A percentile compares a stretch with the other conserved stretches of the same genome.
Evolutionary conservation across 1,140 invertebrate species (phyloP).

Genomic region (Colletes latitarsis): DNA sequence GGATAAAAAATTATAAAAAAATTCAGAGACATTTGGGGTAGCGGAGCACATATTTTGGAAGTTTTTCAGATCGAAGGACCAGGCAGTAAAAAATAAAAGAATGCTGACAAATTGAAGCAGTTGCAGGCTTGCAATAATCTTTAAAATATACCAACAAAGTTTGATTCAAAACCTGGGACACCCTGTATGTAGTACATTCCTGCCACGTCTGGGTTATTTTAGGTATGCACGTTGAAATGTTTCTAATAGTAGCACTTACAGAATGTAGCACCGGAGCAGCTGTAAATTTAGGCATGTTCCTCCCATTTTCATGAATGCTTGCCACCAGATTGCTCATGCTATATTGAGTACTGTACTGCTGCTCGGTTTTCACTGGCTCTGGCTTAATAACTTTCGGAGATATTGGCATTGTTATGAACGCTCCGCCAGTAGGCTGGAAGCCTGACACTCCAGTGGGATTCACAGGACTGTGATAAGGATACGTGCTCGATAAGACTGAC

Average conservation of each 20-base stretch:
- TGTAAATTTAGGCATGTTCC: slow-evolving; percentile 75
- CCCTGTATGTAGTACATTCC: background rate
- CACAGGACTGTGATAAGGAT: slow-evolving; percentile 86
- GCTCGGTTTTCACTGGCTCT: slow-evolving; percentile 73
- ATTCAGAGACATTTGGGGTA: too few relatives aligned
- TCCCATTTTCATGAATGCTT: slow-evolving; percentile 76
- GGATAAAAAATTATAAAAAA: too few relatives aligned
- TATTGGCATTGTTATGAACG: slow-evolving; percentile 92
- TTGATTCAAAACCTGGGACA: too few relatives aligned
- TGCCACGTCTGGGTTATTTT: slow-evolving; percentile 5
- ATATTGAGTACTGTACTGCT: slow-evolving; percentile 77
- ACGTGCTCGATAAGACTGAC: slow-evolving; percentile 80
- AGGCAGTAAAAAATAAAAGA: too few relatives aligned
- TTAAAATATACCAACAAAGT: too few relatives aligned
- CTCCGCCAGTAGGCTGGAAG: slow-evolving; percentile 93
- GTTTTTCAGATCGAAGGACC: too few relatives aligned
- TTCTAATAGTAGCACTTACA: slow-evolving; percentile 64
- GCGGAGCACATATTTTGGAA: too few relatives aligned
- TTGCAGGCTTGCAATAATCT: too few relatives aligned
- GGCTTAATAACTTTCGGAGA: slow-evolving; percentile 83
- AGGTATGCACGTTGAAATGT: slow-evolving; percentile 36
- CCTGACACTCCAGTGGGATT: slow-evolving; percentile 90
- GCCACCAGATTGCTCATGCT: slow-evolving; percentile 77
- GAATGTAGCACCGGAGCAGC: slow-evolving; percentile 76
- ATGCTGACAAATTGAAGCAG: too few relatives aligned